Evolutionary conservation across 2,888 invertebrate genomes (phyloP).

Genomic region (Nephrotoma appendiculata): DNA sequence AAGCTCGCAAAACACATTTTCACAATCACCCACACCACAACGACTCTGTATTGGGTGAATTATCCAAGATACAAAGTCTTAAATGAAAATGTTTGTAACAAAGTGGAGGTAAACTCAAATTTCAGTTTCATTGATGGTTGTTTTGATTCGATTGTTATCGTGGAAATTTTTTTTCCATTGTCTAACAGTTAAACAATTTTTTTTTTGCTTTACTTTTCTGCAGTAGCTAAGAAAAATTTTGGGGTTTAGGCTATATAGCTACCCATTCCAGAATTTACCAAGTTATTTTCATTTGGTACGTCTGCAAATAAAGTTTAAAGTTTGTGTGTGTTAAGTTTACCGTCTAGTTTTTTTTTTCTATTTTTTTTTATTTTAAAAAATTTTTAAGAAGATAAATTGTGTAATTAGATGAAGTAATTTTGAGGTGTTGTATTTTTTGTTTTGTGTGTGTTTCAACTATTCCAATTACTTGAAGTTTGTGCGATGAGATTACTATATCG

Average conservation of each 20-base stretch:
- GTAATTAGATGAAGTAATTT: background rate
- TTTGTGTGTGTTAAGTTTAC: background rate
- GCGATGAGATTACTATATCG: background rate
- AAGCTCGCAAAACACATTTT: background rate
- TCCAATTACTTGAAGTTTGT: background rate
- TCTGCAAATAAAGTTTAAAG: background rate
- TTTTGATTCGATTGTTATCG: background rate
- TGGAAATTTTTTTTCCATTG: background rate
- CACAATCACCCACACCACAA: background rate
- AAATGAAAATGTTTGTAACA: background rate
- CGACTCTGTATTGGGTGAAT: background rate
- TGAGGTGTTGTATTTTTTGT: background rate
- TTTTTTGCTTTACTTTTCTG: background rate
- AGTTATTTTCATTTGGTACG: background rate
- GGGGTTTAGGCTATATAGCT: constrained; percentile 1
- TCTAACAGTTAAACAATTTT: background rate
- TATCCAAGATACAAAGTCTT: background rate
- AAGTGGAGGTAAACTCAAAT: background rate
- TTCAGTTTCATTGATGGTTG: background rate
- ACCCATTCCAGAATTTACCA: background rate
- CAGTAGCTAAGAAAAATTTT: background rate
- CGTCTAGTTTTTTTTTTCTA: background rate
- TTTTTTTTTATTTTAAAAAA: background rate
- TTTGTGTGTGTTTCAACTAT: background rate
- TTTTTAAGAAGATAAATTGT: background rate